Conservation (phyloP, 1,140 invertebrate species). For the Tetramorium simillimum region DNA sequence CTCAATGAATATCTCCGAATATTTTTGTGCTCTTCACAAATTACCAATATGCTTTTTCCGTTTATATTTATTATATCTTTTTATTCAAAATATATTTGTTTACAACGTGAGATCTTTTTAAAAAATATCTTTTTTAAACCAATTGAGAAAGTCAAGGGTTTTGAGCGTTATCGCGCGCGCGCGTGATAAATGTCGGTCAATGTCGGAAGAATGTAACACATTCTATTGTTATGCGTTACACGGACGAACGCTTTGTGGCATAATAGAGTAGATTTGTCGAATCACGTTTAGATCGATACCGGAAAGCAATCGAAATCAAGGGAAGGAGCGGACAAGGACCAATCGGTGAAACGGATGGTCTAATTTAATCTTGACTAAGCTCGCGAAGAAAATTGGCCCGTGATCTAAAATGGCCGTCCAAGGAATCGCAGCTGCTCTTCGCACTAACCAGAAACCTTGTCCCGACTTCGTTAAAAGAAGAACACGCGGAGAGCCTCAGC, state of each 20-base stretch:
- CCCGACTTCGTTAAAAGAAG: conserved; percentile 48
- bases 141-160: background rate
- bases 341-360: conserved; percentile 68
- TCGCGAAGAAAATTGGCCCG: conserved; percentile 62
- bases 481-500: conserved; percentile 12
- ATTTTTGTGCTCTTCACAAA: background rate
- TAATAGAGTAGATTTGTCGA: conserved; percentile 60
- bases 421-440: conserved; percentile 54
- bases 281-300: conserved; percentile 63
- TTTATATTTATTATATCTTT: background rate
- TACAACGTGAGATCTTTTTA: background rate
- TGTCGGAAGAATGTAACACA: background rate
- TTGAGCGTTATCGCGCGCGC: background rate
- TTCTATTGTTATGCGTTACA: conserved; percentile 23
- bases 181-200: background rate
- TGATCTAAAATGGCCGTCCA: conserved; percentile 58
- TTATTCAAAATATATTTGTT: background rate
- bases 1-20: background rate
- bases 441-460: conserved; percentile 52
- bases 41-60: background rate
- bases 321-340: conserved; percentile 61
- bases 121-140: background rate
- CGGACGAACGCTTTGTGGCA: conserved; percentile 32
- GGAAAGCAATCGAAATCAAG: conserved; percentile 25
- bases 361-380: conserved; percentile 71